Base-by-base conservation (phyloP, 2,888 invertebrate genomes). In the Ctena decussata region DNA sequence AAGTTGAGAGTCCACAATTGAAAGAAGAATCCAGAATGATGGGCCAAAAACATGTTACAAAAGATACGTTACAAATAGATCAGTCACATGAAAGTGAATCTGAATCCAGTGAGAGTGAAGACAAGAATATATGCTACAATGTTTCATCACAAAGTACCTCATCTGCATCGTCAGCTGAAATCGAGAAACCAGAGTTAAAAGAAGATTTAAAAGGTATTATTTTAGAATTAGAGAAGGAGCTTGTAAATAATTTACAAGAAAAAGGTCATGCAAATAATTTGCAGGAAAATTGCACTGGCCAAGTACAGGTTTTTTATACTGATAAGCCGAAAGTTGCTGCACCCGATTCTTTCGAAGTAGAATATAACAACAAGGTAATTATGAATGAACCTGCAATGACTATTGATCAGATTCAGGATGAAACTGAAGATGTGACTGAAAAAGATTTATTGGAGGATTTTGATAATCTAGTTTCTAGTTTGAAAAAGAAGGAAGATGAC, bases 121-220 rank as follows among this genome's bases (percentile, higher is more conserved):
- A 70, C 18, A 41, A 37, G 46, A 18, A 35, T 18, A 21, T 32
- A n/a, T n/a, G n/a, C 18, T 3, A 8, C 15, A 65, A n/a, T 39
- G 44, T 65, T 21, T 76, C 72, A 30, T 49, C 80, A 18, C 1
- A 65, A 6, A 65, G 65, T 21, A 35, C 65, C 15, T 84, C 84
- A 49, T 65, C 80, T 27, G 27, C 71, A 39, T 81, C 84, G 76
- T 82, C 87, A 57, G 83, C 80, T 35, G 87, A 85, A 46, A 87
- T 87, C 32, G 75, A 87, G 5, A 82, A 81, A 44, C 32, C 75
- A 46, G 82, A 80, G 12, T 46, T 85, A 2, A 87, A 87, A 77
- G 85, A 85, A 44, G 85, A 81, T 32, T 74, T 85, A 12, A 75
- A 85, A 78, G 44, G 30, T 27, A 83, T 87, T 27, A 83, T 87